phyloP scores from a whole-genome alignment of 2,888 invertebrate species.

The Pseudanteris insignis region DNA sequence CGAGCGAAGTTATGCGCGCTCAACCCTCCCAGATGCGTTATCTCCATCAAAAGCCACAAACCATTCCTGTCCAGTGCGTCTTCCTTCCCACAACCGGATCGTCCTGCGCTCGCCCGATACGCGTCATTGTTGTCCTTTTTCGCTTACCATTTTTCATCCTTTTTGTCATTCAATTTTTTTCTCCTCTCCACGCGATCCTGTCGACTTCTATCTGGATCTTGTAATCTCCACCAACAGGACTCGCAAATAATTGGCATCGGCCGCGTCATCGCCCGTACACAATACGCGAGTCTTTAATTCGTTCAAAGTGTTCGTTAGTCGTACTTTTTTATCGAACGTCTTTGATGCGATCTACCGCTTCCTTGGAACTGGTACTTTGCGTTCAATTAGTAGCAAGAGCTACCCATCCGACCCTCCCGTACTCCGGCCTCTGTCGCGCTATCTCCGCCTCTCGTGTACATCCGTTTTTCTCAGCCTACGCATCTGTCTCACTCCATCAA shows the following conservation, averaged over 20 bases:
- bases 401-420: constrained; percentile 21
- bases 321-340: constrained; percentile 44
- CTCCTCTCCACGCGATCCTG: background rate
- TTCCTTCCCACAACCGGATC: too few species aligned
- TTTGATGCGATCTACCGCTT: constrained; percentile 45
- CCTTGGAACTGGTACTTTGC: constrained; percentile 44
- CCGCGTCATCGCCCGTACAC: constrained; percentile 35
- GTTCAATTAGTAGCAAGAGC: constrained; percentile 48
- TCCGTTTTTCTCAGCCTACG: constrained; percentile 1
- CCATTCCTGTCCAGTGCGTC: too few species aligned
- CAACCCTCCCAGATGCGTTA: too few species aligned
- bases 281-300: constrained; percentile 44
- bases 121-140: too few species aligned
- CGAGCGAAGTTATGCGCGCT: too few species aligned
- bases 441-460: constrained; percentile 9
- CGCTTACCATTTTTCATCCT: too few species aligned
- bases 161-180: too few species aligned
- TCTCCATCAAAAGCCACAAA: too few species aligned
- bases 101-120: too few species aligned
- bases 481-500: constrained; percentile 1
- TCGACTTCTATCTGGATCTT: constrained; percentile 17
- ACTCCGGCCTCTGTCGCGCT: constrained; percentile 19
- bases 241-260: constrained; percentile 43
- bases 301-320: constrained; percentile 46
- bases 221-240: constrained; percentile 21